These are phyloP conservation scores for Lamellibrachia columna DNA, from an alignment of 2,888 invertebrate genomes.

Conservation along the genomic window DNA sequence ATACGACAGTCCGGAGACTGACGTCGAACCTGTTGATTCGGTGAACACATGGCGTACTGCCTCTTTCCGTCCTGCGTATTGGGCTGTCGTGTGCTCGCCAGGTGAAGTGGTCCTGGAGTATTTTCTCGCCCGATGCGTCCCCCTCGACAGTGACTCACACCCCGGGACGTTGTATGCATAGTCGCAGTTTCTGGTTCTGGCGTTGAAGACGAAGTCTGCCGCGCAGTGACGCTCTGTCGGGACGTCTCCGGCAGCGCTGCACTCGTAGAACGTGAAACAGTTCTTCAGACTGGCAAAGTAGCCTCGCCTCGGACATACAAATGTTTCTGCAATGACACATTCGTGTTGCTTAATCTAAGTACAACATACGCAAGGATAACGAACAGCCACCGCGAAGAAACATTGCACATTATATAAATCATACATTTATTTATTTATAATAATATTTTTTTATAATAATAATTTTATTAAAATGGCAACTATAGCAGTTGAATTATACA, in stretches of 20 bases:
- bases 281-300: neutral
- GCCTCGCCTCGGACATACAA: neutral
- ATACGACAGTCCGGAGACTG: neutral
- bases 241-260: neutral
- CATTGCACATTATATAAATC: too few species aligned
- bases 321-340: neutral
- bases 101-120: neutral
- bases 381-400: too few species aligned
- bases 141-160: neutral
- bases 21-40: neutral
- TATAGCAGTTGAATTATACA: too few species aligned
- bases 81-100: neutral
- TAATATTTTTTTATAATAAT: too few species aligned
- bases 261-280: neutral
- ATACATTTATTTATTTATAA: too few species aligned
- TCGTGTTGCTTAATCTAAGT: neutral
- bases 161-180: slow-evolving; percentile 20
- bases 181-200: slow-evolving; percentile 20
- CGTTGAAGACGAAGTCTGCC: slow-evolving; percentile 29
- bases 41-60: neutral
- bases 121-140: neutral
- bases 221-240: slow-evolving; percentile 25
- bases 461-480: too few species aligned
- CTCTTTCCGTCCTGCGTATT: neutral
- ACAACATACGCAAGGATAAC: too few species aligned